Evolutionary conservation across 2,113 vertebrate species (phyloP).

Genomic region (Tragelaphus scriptus): DNA sequence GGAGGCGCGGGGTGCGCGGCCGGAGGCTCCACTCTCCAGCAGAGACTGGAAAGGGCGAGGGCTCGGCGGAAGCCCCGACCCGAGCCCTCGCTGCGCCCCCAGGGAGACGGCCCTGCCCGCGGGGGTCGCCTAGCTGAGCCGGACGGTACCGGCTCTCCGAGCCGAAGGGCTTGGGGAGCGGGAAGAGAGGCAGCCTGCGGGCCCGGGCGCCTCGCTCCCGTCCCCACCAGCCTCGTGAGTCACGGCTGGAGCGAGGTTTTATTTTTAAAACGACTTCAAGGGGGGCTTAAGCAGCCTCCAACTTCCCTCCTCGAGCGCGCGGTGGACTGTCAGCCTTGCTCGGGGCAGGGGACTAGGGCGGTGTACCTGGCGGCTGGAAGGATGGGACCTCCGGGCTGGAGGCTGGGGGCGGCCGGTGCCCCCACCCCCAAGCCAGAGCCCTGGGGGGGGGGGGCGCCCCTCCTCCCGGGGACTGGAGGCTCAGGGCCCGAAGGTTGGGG

Average conservation of each 20-base stretch:
- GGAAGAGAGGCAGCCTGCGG: slow-evolving; percentile 20
- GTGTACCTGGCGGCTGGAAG: background rate
- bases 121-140: background rate
- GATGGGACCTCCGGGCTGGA: background rate
- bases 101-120: background rate
- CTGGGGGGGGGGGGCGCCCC: background rate
- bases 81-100: background rate
- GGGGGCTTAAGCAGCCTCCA: slow-evolving; percentile 51
- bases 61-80: background rate
- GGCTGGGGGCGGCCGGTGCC: background rate
- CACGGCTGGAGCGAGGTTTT: slow-evolving; percentile 71
- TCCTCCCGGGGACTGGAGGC: slow-evolving; percentile 17
- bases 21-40: slow-evolving; percentile 11
- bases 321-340: slow-evolving; percentile 15
- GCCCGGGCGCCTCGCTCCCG: slow-evolving; percentile 31
- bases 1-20: slow-evolving; percentile 43
- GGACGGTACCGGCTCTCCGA: background rate
- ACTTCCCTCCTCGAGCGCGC: slow-evolving; percentile 62
- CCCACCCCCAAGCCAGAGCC: background rate
- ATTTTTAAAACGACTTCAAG: slow-evolving; percentile 74
- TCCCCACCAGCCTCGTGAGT: slow-evolving; percentile 67
- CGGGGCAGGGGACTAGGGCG: background rate
- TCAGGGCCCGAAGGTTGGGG: slow-evolving; percentile 18
- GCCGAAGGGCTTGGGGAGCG: background rate
- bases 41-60: slow-evolving; percentile 33